Base-by-base conservation (phyloP, 2,888 invertebrate species). In the Leucoma salicis region DNA sequence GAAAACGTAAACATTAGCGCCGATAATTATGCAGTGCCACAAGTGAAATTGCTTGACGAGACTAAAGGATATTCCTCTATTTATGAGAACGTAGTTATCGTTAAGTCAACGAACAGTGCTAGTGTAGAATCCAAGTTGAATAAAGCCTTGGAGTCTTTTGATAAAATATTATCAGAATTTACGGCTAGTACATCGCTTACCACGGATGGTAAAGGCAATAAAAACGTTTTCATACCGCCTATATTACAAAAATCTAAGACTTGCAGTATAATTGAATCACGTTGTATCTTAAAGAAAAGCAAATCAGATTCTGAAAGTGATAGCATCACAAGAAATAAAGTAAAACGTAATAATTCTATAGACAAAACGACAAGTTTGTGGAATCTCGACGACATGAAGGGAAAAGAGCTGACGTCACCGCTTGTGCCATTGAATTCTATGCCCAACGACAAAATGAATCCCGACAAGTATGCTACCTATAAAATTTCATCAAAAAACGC, bases 231-330 rank as follows among this genome's bases (percentile, higher is more conserved):
- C 49, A 70, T 80, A 58, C 87, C 91, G 35, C 92, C 92, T 32
- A 92, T 91, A 74, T 74, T 94, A 56, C 91, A 93, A 62, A 94
- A 94, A 71, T 92, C 94, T 0, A 93, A 93, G 69, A 94, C 94
- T 56, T 93, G 93, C 71, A 92, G 92, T 65, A 93, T 93, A 45
- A 93, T 93, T 39, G 93, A 93, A 74, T 93, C 93, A 0, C 91
- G 92, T 47, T 94, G 93, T 69, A 92, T 93, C 56, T 74, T 93
- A 36, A 92, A 93, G 68, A 92, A 92, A 69, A 78, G 88, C 7
- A 83, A 84, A 60, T 91, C 91, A 2, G 84, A 88, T 60, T 82
- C 90, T 0, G 73, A 85, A 45, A 74, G 74, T 54, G 73, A 78
- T 47, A 69, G 59, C 49, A 79, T 74, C 62, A 54, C 66, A 35